phyloP scores from a whole-genome alignment of 2,888 invertebrate genomes.

The Oligia strigilis region DNA sequence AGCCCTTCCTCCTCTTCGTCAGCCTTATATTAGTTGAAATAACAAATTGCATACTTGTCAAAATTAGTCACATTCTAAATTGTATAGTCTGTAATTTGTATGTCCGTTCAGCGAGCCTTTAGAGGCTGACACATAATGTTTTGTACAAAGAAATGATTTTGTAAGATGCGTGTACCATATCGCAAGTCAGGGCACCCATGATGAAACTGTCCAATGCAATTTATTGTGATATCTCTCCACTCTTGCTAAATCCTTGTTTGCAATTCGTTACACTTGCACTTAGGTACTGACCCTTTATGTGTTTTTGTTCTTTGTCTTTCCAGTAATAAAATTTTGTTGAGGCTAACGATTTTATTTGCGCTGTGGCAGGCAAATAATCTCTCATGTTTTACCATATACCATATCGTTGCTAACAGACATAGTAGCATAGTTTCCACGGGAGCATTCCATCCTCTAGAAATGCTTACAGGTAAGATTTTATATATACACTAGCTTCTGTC shows the following conservation, averaged over 20 bases:
- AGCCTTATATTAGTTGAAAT: neutral
- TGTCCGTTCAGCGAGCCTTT: conserved; percentile 14
- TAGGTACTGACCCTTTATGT: conserved; percentile 20
- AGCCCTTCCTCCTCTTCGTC: neutral
- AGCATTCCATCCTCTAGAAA: neutral
- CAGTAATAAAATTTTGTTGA: conserved; percentile 32
- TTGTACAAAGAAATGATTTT: conserved; percentile 56
- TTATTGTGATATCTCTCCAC: conserved; percentile 56
- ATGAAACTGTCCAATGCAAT: conserved; percentile 61
- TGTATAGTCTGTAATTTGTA: conserved; percentile 22
- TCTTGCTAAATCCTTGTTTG: conserved; percentile 62
- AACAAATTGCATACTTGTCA: neutral
- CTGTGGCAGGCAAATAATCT: conserved; percentile 29
- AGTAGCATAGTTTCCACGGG: neutral
- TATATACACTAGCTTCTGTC: too few relatives aligned
- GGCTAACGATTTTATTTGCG: conserved; percentile 30
- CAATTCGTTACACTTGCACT: conserved; percentile 58
- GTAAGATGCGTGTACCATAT: conserved; percentile 48
- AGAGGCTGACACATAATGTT: conserved; percentile 28
- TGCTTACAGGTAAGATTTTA: neutral
- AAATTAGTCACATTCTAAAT: conserved; percentile 17
- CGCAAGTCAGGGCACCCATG: conserved; percentile 51
- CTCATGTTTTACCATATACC: neutral
- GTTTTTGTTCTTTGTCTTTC: conserved; percentile 43
- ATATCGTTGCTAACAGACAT: neutral